Evolutionary conservation across 2,113 vertebrate species (phyloP).

Genomic region (human (Homo sapiens)): GRCh38 chr1:237793501-237794000

Average conservation of each 20-base stretch:
- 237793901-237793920: constrained; percentile 97
- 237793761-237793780: constrained; percentile 31
- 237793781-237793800: constrained; percentile 24
- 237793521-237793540: not conserved
- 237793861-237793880: constrained; percentile 95
- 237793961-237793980: constrained; percentile 98
- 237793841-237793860: constrained; percentile 33
- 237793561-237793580: not conserved
- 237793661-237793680: not conserved
- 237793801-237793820: not conserved
- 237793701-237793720: not conserved
- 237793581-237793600: constrained; percentile 4
- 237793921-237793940: constrained; percentile 98
- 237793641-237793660: not conserved
- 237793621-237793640: not conserved
- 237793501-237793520: not conserved
- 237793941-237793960: constrained; percentile 97
- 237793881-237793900: constrained; percentile 98
- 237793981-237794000: constrained; percentile 98
- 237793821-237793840: constrained; percentile 57
- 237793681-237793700: not conserved
- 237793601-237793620: not conserved
- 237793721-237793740: constrained; percentile 3
- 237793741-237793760: constrained; percentile 43
- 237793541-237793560: not conserved